phyloP scores from a whole-genome alignment of 2,888 invertebrate species.

The Troides oblongomaculatus region DNA sequence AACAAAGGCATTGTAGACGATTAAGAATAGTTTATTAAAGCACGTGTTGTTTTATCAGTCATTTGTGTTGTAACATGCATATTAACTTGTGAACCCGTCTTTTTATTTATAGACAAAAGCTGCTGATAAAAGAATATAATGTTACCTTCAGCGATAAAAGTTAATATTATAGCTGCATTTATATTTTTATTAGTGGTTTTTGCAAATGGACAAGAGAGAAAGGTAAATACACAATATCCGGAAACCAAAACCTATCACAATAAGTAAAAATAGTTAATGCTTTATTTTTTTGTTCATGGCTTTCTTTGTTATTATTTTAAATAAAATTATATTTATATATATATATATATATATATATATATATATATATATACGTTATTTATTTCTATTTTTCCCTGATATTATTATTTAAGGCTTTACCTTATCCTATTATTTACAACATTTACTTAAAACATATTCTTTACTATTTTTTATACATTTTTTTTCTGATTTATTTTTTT shows the following conservation, averaged over 20 bases:
- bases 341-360: too few relatives aligned
- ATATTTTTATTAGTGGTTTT: slow-evolving; percentile 46
- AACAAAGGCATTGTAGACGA: too few relatives aligned
- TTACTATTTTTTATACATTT: too few relatives aligned
- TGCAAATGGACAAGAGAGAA: slow-evolving; percentile 59
- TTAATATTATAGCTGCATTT: slow-evolving; percentile 49
- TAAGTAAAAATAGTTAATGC: background rate
- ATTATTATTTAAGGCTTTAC: too few relatives aligned
- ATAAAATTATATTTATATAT: too few relatives aligned
- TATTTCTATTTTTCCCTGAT: too few relatives aligned
- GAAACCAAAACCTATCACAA: background rate
- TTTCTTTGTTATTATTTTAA: too few relatives aligned
- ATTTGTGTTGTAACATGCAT: slow-evolving; percentile 33
- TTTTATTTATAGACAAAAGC: slow-evolving; percentile 36
- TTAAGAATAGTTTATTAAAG: slow-evolving; percentile 14
- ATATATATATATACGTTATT: too few relatives aligned
- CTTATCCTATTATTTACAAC: too few relatives aligned
- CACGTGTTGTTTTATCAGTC: slow-evolving; percentile 59
- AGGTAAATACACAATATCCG: slow-evolving; percentile 43
- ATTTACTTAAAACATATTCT: too few relatives aligned
- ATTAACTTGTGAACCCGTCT: slow-evolving; percentile 50
- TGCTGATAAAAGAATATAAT: slow-evolving; percentile 45
- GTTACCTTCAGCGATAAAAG: slow-evolving; percentile 54
- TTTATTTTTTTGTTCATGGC: too few relatives aligned
- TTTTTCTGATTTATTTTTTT: too few relatives aligned